These are phyloP conservation scores for Tanytarsus gracilentus DNA, from an alignment of 2,888 invertebrate species.

Conservation along the genomic window DNA sequence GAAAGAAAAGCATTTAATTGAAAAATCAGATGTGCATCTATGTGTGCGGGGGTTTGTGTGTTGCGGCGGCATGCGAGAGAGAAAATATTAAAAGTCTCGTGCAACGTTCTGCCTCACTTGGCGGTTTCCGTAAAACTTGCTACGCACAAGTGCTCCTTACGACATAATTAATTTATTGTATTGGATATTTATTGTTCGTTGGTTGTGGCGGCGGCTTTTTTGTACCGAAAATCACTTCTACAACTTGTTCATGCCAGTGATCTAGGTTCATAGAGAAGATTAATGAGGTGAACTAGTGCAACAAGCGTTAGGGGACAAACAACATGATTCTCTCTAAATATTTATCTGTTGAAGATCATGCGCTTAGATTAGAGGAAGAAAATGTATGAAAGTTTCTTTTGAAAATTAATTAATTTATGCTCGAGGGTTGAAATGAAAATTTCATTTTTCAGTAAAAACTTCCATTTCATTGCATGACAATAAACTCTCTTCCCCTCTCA, in stretches of 20 bases:
- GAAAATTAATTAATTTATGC: no score
- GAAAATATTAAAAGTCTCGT: constrained; percentile 18
- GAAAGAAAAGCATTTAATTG: constrained; percentile 26
- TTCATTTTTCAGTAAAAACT: not conserved
- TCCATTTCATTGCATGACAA: no score
- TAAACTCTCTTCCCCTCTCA: no score
- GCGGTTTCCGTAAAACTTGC: constrained; percentile 20
- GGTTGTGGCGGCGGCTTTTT: not conserved
- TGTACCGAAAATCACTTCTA: not conserved
- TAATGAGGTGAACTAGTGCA: constrained; percentile 26
- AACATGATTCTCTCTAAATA: no score
- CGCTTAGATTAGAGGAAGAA: no score
- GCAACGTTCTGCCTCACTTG: constrained; percentile 27
- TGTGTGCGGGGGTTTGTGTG: not conserved
- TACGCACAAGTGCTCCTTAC: constrained; percentile 26
- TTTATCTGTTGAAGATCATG: not conserved
- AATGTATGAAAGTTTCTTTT: no score
- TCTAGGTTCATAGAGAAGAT: constrained; percentile 21
- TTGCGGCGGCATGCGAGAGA: not conserved
- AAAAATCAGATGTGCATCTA: constrained; percentile 21
- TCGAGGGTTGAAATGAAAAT: no score
- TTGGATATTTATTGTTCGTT: constrained; percentile 27
- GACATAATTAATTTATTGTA: constrained; percentile 28
- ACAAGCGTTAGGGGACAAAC: no score
- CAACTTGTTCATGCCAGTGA: constrained; percentile 19